A percentile compares a stretch with the other conserved stretches of the same genome.
Evolutionary conservation across 2,888 invertebrate genomes (phyloP).

Genomic region (Abrostola triplasia): DNA sequence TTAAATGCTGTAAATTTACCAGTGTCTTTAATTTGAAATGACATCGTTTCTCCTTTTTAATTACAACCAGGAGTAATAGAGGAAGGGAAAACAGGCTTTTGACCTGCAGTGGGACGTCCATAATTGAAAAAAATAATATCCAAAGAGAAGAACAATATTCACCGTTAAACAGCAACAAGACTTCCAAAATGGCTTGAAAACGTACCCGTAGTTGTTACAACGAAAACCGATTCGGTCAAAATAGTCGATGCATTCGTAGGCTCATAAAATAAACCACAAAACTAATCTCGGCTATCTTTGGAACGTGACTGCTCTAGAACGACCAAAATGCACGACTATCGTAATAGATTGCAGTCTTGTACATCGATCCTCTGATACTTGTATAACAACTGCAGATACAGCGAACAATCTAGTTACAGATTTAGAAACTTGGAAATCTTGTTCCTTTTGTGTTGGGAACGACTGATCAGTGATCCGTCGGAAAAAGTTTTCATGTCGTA

Average conservation of each 20-base stretch:
- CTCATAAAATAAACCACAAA: slow-evolving; percentile 44
- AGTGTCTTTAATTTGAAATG: too few relatives aligned
- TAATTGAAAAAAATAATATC: not conserved
- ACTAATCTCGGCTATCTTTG: slow-evolving; percentile 50
- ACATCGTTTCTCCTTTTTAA: too few relatives aligned
- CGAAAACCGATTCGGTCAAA: slow-evolving; percentile 12
- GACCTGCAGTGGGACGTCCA: not conserved
- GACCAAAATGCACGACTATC: slow-evolving; percentile 41
- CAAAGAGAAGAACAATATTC: not conserved
- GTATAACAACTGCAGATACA: slow-evolving; percentile 26
- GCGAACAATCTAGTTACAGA: not conserved
- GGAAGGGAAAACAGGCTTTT: too few relatives aligned
- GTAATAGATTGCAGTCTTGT: slow-evolving; percentile 36
- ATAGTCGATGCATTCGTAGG: slow-evolving; percentile 27
- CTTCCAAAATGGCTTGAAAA: not conserved
- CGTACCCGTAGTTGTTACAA: slow-evolving; percentile 1
- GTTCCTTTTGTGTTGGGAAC: too few relatives aligned
- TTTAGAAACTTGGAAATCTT: slow-evolving; percentile 1
- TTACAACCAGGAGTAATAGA: too few relatives aligned
- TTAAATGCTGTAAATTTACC: too few relatives aligned
- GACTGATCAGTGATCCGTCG: too few relatives aligned
- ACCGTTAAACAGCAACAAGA: not conserved
- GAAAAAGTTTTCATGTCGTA: too few relatives aligned
- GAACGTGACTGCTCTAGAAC: slow-evolving; percentile 36
- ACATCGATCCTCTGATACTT: slow-evolving; percentile 21